Evolutionary conservation across 2,797 vertebrate species (phyloP).

Genomic region (Oreortyx pictus): DNA sequence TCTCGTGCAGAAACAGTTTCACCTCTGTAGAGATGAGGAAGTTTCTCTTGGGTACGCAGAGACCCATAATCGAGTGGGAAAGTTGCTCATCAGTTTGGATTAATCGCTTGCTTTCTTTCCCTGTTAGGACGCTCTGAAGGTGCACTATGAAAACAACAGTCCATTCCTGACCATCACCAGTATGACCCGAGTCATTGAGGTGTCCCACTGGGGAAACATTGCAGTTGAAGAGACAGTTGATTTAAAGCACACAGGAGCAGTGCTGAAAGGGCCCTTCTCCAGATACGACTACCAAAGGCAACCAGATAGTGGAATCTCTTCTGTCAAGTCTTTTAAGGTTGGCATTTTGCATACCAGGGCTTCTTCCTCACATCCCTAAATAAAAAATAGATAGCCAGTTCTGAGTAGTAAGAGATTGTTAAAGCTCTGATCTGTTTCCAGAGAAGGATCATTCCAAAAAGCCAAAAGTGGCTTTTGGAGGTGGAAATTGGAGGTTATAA

Average conservation of each 20-base stretch:
- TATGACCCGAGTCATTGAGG: slow-evolving; percentile 93
- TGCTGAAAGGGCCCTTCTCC: slow-evolving; percentile 95
- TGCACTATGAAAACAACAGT: slow-evolving; percentile 97
- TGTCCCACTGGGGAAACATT: slow-evolving; percentile 99
- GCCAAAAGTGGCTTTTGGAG: neutral
- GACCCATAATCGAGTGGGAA: neutral
- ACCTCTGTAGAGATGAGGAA: neutral
- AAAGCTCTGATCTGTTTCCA: neutral
- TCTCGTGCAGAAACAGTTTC: neutral
- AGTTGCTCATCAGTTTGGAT: neutral
- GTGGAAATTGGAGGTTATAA: neutral
- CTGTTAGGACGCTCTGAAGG: slow-evolving; percentile 89
- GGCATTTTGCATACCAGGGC: neutral
- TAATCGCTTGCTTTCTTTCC: neutral
- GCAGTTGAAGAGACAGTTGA: slow-evolving; percentile 97
- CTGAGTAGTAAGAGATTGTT: neutral
- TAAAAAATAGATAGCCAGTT: too few species aligned
- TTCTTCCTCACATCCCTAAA: neutral
- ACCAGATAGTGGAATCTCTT: slow-evolving; percentile 98
- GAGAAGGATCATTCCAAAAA: neutral
- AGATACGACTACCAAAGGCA: slow-evolving; percentile 98
- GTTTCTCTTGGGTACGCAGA: neutral
- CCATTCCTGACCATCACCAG: slow-evolving; percentile 96
- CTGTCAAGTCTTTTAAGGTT: slow-evolving; percentile 98
- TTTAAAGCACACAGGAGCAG: slow-evolving; percentile 94